Evolutionary conservation across 1,140 invertebrate genomes (phyloP).

Genomic region (Drosophila grimshawi): DNA sequence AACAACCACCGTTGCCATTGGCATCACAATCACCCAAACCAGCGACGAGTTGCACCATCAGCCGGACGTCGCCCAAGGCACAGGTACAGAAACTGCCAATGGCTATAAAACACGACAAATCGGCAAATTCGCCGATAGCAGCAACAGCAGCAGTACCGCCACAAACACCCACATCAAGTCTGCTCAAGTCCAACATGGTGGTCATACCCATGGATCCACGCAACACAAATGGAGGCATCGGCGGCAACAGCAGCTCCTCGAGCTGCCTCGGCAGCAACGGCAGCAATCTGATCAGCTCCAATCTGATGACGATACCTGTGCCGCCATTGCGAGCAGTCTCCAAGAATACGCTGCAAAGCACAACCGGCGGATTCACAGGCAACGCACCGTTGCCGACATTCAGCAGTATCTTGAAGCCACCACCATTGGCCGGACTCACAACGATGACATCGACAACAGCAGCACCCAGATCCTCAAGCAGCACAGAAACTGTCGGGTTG

Average conservation of each 20-base stretch:
- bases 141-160: slow-evolving; percentile 2
- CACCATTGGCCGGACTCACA: slow-evolving; percentile 72
- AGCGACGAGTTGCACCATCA: not conserved
- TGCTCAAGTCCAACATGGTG: slow-evolving; percentile 76
- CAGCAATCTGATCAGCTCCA: slow-evolving; percentile 34
- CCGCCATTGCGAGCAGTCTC: slow-evolving; percentile 75
- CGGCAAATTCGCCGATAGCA: not conserved
- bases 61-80: slow-evolving; percentile 30
- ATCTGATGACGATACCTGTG: slow-evolving; percentile 68
- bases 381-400: slow-evolving; percentile 14
- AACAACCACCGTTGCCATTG: slow-evolving; percentile 9
- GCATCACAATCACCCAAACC: slow-evolving; percentile 25
- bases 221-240: slow-evolving; percentile 8
- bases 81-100: not conserved
- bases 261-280: not conserved
- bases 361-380: not conserved
- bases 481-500: slow-evolving; percentile 25
- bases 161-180: slow-evolving; percentile 37
- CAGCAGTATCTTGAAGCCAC: slow-evolving; percentile 38
- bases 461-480: not conserved
- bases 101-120: slow-evolving; percentile 43
- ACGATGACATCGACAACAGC: slow-evolving; percentile 11
- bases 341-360: slow-evolving; percentile 57
- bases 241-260: not conserved
- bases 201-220: slow-evolving; percentile 70